Base-by-base conservation (phyloP, 2,888 invertebrate genomes). In the Petrolisthes manimaculis region DNA sequence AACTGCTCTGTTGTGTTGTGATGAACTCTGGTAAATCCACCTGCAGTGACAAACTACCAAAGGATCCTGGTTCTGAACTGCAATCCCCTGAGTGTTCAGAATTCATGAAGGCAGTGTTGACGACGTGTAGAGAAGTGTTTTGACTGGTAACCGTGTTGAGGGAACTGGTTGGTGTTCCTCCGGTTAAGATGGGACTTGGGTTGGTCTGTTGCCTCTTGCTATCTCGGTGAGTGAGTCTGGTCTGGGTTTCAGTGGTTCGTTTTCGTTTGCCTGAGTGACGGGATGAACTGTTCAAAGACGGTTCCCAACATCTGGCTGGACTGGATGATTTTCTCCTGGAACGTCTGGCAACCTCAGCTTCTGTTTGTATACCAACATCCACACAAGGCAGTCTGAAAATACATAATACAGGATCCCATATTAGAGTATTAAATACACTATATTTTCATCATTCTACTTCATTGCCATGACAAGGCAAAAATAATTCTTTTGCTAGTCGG, bases 291-390 rank as follows among this genome's bases (percentile, higher is more conserved):
- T 51, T n/a, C 53, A 51, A 61, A 12, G 71, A 84, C 5, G 18
- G 24, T 55, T 53, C 67, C 61, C 69, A 74, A 37, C 88, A 84
- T 24, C 82, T 84, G 71, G 74, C 85, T 54, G 89, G 89, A 67
- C 89, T 89, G 37, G 83, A 84, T 51, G 86, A 86, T 71, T 89
- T 89, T 37, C 89, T 56, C 12, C 87, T 84, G 0, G 87, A 82
- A 37, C 89, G 86, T 18, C 71, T 84, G 24, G 67, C 51, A 2
- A 77, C 53, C 53, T 87, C 81, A n/a, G 84, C 18, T 8, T 89
- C 89, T 82, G 89, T 89, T 37, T 89, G 89, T 75, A 89, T 82
- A 24, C 89, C 89, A 75, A 89, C 89, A 77, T 89, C 89, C 55
- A 87, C 87, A 84, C 82, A 87, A 5, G 89, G 78, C 18, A 84